phyloP scores from a whole-genome alignment of 2,888 invertebrate species.

The Orthosia gracilis region DNA sequence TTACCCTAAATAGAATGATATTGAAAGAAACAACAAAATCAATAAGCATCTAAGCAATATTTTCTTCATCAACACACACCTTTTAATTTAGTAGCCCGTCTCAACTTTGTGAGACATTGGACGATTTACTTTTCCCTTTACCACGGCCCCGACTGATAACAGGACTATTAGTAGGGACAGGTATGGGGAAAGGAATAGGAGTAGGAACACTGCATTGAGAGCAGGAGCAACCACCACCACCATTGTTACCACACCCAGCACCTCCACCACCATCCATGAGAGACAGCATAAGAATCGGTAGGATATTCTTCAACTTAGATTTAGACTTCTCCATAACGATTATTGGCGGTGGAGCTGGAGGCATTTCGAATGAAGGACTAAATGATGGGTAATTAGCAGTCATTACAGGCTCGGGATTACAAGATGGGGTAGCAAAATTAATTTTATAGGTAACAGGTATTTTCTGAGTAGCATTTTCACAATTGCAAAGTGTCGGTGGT shows the following conservation, averaged over 20 bases:
- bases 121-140: slow-evolving; percentile 15
- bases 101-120: neutral
- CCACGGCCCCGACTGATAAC: slow-evolving; percentile 63
- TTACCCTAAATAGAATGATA: neutral
- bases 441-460: slow-evolving; percentile 77
- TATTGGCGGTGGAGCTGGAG: slow-evolving; percentile 55
- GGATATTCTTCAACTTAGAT: slow-evolving; percentile 70
- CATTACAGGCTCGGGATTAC: slow-evolving; percentile 69
- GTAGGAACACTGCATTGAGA: slow-evolving; percentile 65
- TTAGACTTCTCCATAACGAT: slow-evolving; percentile 73
- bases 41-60: neutral
- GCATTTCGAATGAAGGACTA: slow-evolving; percentile 45
- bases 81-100: neutral
- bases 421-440: slow-evolving; percentile 72
- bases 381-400: slow-evolving; percentile 48
- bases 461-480: too few relatives aligned
- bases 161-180: slow-evolving; percentile 74
- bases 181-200: slow-evolving; percentile 77
- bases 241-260: slow-evolving; percentile 47
- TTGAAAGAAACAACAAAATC: neutral
- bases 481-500: too few relatives aligned
- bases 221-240: slow-evolving; percentile 61
- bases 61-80: neutral
- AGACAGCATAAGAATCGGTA: slow-evolving; percentile 76
- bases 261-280: slow-evolving; percentile 70